These are phyloP conservation scores for Phrynocephalus guinanensis DNA, from an alignment of 2,797 vertebrate genomes.

Conservation along the genomic window DNA sequence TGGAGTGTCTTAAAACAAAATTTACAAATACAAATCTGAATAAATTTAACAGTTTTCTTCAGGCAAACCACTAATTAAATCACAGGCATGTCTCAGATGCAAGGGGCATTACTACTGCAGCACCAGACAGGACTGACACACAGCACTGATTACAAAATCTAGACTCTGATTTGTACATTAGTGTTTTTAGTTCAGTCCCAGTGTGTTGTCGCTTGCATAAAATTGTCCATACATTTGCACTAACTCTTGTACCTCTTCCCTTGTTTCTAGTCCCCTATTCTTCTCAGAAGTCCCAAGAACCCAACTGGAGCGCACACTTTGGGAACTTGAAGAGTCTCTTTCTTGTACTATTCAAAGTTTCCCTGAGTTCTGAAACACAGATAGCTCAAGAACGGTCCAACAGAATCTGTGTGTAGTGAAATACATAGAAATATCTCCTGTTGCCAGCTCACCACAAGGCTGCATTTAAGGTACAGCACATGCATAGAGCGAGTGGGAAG, in stretches of 20 bases:
- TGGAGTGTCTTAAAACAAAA: conserved; percentile 55
- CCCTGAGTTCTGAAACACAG: neutral
- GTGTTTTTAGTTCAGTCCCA: neutral
- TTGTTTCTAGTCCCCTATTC: neutral
- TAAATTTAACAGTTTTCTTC: conserved; percentile 56
- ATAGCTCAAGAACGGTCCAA: neutral
- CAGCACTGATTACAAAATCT: neutral
- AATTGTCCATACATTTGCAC: neutral
- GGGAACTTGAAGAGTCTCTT: neutral
- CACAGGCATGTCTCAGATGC: neutral
- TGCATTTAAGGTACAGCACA: neutral
- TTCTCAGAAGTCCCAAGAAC: neutral
- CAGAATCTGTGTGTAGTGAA: too few relatives aligned
- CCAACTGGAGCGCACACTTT: neutral
- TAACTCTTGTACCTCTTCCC: neutral
- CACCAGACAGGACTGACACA: neutral
- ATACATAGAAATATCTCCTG: neutral
- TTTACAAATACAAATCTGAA: conserved; percentile 57
- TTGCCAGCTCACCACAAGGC: neutral
- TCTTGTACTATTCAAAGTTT: neutral
- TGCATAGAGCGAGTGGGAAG: neutral
- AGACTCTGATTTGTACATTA: neutral
- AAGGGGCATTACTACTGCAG: neutral
- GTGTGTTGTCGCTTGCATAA: too few relatives aligned
- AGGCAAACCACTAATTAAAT: conserved; percentile 31